Evolutionary conservation across 2,797 vertebrate species (phyloP).

Genomic region (Nannoperca australis): DNA sequence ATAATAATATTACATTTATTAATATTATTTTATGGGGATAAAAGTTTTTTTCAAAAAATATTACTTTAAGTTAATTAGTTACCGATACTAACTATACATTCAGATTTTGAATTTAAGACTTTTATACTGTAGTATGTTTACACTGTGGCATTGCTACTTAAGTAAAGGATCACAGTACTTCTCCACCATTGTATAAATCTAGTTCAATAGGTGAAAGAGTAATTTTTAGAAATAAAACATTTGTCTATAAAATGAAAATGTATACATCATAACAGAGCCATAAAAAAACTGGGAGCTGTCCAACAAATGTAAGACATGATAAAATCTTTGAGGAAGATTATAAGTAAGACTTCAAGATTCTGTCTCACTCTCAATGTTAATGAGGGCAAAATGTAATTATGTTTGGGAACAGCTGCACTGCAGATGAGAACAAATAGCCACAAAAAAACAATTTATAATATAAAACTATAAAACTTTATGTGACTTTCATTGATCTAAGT

Average conservation of each 20-base stretch:
- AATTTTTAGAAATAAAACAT: background rate
- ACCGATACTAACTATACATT: background rate
- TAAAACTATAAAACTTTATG: constrained; percentile 17
- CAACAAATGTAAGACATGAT: background rate
- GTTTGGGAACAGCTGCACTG: constrained; percentile 46
- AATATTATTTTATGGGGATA: no score
- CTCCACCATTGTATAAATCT: background rate
- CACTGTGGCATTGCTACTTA: background rate
- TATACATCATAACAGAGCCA: background rate
- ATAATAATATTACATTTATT: background rate
- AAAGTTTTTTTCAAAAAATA: no score
- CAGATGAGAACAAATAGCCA: constrained; percentile 38
- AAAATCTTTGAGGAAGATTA: constrained; percentile 15
- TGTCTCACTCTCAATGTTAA: constrained; percentile 40
- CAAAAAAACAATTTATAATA: background rate
- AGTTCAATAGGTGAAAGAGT: background rate
- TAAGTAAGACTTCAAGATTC: constrained; percentile 8
- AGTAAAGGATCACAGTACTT: background rate
- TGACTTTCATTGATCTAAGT: constrained; percentile 20
- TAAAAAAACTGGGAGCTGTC: background rate
- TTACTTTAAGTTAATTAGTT: no score
- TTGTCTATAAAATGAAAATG: background rate
- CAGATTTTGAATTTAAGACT: background rate
- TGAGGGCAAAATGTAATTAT: constrained; percentile 40
- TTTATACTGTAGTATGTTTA: background rate